Conservation (phyloP, 2,113 vertebrate species). For the Anolis carolinensis region DNA sequence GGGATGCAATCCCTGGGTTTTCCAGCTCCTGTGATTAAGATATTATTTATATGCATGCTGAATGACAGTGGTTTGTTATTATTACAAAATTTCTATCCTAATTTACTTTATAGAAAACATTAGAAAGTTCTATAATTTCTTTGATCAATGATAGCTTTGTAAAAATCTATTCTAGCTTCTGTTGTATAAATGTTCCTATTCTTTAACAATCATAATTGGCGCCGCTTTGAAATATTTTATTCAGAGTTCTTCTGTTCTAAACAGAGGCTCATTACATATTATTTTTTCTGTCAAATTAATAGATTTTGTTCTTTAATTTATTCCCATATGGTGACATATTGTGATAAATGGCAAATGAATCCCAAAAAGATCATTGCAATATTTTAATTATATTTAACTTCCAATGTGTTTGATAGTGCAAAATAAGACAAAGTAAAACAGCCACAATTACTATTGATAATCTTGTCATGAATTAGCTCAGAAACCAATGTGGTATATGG, state of each 20-base stretch:
- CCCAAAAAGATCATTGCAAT: constrained; percentile 4
- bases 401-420: not conserved
- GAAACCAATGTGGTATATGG: not conserved
- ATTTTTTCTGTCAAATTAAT: constrained; percentile 22
- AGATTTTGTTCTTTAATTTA: constrained; percentile 25
- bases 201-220: not conserved
- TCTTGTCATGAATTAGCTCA: not conserved
- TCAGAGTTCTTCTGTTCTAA: not conserved
- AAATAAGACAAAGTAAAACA: not conserved
- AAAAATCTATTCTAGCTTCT: not conserved
- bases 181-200: not conserved
- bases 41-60: not conserved
- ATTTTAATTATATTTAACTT: not conserved
- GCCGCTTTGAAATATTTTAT: not conserved
- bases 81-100: not conserved
- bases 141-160: not conserved
- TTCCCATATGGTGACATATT: not conserved
- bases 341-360: constrained; percentile 2
- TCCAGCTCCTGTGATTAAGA: not conserved
- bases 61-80: not conserved
- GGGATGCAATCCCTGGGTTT: not conserved
- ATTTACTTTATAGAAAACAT: not conserved
- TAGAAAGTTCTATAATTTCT: not conserved
- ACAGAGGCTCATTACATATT: not conserved
- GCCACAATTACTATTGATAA: not conserved